These are phyloP conservation scores for Pteropus alecto DNA, from an alignment of 2,113 vertebrate genomes.

Conservation along the genomic window DNA sequence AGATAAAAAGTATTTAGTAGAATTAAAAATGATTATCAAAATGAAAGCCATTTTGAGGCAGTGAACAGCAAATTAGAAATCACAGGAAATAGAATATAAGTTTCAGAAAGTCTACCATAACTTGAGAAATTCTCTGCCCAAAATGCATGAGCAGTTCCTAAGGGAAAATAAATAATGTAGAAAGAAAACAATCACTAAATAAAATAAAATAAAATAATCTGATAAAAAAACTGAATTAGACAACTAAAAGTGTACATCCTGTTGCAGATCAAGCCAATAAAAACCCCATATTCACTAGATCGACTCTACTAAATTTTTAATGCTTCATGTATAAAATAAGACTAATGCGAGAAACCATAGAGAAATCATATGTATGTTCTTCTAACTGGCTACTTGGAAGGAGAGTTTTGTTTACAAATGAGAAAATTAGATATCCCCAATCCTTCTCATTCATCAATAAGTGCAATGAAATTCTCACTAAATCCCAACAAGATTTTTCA, in stretches of 20 bases:
- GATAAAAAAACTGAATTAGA: background rate
- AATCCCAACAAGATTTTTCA: constrained; percentile 7
- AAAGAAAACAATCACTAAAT: background rate
- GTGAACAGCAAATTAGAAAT: background rate
- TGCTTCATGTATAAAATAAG: background rate
- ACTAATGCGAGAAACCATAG: background rate
- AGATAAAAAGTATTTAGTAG: background rate
- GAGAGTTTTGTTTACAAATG: background rate
- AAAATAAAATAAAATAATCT: background rate
- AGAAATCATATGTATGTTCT: background rate
- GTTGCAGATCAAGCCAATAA: background rate
- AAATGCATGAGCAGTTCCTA: background rate
- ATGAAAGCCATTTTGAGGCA: constrained; percentile 4
- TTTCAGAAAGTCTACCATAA: background rate
- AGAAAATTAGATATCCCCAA: background rate
- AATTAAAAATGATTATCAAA: background rate
- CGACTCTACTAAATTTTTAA: background rate
- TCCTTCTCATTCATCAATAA: background rate
- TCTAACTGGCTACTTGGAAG: background rate
- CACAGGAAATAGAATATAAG: background rate
- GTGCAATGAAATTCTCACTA: background rate
- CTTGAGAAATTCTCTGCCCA: background rate
- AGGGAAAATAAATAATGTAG: background rate
- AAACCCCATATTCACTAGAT: background rate
- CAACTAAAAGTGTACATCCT: background rate